A percentile compares a stretch with the other conserved stretches of the same genome.
Conservation (phyloP, 2,113 vertebrate species). For the Salvelinus sp. region DNA sequence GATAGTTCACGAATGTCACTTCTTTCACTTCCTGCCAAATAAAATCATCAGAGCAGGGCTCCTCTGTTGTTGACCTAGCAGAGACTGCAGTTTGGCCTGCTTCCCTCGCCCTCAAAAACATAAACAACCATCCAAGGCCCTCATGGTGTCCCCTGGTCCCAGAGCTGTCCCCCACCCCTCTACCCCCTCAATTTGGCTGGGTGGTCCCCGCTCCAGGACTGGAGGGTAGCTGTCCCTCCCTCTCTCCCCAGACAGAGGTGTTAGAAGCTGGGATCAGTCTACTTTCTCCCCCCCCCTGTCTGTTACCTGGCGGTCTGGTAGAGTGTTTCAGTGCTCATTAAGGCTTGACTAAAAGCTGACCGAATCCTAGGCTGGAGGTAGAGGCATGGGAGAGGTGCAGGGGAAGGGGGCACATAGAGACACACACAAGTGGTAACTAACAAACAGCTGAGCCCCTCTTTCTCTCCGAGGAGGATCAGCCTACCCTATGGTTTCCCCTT, state of each 20-base stretch:
- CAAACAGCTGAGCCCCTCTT: constrained; percentile 66
- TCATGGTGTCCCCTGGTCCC: constrained; percentile 5
- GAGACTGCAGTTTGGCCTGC: neutral
- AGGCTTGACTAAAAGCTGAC: constrained; percentile 42
- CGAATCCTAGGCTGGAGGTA: constrained; percentile 14
- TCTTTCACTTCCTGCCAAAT: neutral
- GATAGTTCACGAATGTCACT: neutral
- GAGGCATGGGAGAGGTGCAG: constrained; percentile 12
- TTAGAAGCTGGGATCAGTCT: constrained; percentile 44
- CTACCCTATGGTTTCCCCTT: constrained; percentile 31
- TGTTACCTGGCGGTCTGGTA: constrained; percentile 41
- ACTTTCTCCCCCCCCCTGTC: constrained; percentile 29
- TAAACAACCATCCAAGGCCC: neutral
- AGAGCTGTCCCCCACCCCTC: neutral
- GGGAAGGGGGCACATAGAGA: constrained; percentile 36
- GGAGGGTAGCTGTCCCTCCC: neutral
- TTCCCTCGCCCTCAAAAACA: neutral
- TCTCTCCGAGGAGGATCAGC: constrained; percentile 46
- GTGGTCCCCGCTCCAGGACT: constrained; percentile 28
- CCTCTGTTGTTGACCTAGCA: neutral
- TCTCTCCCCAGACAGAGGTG: constrained; percentile 34
- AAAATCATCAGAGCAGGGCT: too few relatives aligned
- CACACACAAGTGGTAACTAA: constrained; percentile 37
- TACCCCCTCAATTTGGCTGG: constrained; percentile 25
- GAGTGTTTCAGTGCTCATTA: constrained; percentile 49